Conservation (phyloP, 2,113 vertebrate genomes). For the Oreochromis spilurus region DNA sequence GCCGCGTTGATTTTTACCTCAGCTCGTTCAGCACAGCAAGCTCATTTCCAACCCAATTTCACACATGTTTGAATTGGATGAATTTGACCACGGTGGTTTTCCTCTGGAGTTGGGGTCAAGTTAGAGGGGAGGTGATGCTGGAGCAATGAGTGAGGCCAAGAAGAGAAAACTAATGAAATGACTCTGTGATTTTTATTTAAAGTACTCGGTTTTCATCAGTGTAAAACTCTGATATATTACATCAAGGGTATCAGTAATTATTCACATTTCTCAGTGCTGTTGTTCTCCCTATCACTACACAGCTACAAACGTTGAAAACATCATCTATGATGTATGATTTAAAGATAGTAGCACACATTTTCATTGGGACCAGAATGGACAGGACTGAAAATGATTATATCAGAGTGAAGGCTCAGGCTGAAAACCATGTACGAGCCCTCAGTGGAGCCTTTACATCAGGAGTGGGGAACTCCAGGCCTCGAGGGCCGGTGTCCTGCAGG, state of each 20-base stretch:
- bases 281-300: neutral
- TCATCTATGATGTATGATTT: neutral
- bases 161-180: neutral
- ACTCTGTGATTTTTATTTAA: neutral
- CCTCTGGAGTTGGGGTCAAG: neutral
- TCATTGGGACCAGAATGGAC: neutral
- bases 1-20: neutral
- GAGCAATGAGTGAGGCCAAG: neutral
- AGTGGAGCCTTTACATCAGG: neutral
- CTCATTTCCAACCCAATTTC: conserved; percentile 58
- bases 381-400: neutral
- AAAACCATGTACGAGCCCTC: neutral
- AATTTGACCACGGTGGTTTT: neutral
- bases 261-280: neutral
- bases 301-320: neutral
- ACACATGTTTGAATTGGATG: conserved; percentile 36
- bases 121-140: neutral
- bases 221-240: neutral
- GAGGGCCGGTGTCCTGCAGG: too few relatives aligned
- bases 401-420: neutral
- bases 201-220: rapidly evolving
- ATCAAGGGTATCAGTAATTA: neutral
- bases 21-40: neutral
- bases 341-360: neutral
- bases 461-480: too few relatives aligned